These are phyloP conservation scores for Lanius ludovicianus DNA, from an alignment of 2,113 vertebrate genomes.

Conservation along the genomic window DNA sequence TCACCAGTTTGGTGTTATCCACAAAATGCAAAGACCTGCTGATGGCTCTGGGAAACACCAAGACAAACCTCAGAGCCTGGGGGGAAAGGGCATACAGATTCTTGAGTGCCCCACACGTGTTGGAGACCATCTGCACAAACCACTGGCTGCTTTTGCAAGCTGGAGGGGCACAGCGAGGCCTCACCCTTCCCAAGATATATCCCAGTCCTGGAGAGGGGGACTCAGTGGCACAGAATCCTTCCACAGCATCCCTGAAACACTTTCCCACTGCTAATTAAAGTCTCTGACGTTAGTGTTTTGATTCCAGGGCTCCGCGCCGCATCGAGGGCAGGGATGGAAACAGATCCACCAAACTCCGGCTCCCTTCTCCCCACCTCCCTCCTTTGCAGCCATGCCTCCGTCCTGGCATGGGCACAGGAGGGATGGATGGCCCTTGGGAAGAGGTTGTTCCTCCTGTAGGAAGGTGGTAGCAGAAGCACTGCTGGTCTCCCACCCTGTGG, in stretches of 20 bases:
- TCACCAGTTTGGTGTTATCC: background rate
- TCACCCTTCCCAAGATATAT: background rate
- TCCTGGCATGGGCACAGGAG: background rate
- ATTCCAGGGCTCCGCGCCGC: background rate
- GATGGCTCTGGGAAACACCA: background rate
- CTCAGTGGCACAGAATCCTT: background rate
- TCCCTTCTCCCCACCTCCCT: background rate
- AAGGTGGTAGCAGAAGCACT: background rate
- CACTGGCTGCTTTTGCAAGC: accelerated
- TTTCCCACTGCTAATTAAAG: background rate
- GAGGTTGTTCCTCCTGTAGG: background rate
- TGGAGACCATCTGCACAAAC: background rate
- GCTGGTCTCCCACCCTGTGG: background rate
- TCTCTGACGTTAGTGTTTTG: background rate
- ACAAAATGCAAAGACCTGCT: background rate
- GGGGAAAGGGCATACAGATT: background rate
- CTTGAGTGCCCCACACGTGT: background rate
- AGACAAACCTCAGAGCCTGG: background rate
- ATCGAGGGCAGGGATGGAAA: background rate
- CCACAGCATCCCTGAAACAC: background rate
- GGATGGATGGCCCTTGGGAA: background rate
- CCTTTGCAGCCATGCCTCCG: background rate
- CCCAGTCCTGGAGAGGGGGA: background rate
- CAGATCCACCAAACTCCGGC: background rate
- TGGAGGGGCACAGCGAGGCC: background rate